These are phyloP conservation scores for Trichacis sp. DNA, from an alignment of 2,888 invertebrate species.

Conservation along the genomic window DNA sequence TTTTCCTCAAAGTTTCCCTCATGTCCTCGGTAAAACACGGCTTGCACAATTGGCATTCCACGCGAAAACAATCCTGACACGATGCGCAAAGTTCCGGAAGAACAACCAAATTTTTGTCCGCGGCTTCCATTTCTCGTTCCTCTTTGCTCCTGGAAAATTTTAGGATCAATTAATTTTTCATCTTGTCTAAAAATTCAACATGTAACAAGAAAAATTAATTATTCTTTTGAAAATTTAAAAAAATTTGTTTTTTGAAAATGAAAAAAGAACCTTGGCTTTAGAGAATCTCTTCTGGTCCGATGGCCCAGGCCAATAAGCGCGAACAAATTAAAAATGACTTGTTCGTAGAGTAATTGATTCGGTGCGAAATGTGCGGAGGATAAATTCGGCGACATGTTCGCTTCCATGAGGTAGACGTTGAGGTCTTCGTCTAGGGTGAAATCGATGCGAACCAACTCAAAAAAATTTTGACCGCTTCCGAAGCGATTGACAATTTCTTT, in stretches of 20 bases:
- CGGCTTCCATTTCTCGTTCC: constrained; percentile 76
- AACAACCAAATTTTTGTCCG: constrained; percentile 85
- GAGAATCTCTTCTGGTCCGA: constrained; percentile 67
- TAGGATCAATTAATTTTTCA: too few relatives aligned
- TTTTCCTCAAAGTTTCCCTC: constrained; percentile 73
- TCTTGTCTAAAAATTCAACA: too few relatives aligned
- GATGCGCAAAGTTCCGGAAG: constrained; percentile 77
- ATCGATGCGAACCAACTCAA: constrained; percentile 96
- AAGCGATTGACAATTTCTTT: constrained; percentile 72
- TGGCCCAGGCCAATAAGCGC: constrained; percentile 82
- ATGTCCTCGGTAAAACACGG: constrained; percentile 78
- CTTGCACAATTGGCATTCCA: constrained; percentile 83
- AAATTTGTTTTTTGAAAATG: too few relatives aligned
- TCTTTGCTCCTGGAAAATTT: constrained; percentile 51
- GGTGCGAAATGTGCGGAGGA: constrained; percentile 93
- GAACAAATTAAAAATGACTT: constrained; percentile 88
- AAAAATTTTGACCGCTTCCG: constrained; percentile 76
- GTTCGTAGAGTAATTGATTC: constrained; percentile 90
- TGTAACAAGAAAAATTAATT: too few relatives aligned
- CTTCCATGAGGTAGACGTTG: constrained; percentile 91
- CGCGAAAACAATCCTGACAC: constrained; percentile 75
- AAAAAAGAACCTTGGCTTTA: constrained; percentile 69
- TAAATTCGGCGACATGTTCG: constrained; percentile 98
- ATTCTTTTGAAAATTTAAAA: too few relatives aligned
- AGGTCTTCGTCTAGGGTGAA: constrained; percentile 90